phyloP scores from a whole-genome alignment of 2,888 invertebrate genomes.

The Amblyteles armatorius region DNA sequence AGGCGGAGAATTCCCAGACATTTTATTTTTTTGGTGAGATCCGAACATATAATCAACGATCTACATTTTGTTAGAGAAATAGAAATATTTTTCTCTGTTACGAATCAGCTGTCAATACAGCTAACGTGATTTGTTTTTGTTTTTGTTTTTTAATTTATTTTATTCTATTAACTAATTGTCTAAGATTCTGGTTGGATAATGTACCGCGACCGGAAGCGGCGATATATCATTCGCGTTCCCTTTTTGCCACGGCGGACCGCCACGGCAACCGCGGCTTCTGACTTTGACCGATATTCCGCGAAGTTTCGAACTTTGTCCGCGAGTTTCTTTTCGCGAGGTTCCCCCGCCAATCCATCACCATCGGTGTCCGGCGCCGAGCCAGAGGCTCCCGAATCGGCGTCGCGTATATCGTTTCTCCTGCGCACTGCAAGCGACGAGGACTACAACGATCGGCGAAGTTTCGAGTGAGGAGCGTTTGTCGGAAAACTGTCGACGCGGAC shows the following conservation, averaged over 20 bases:
- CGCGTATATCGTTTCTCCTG: background rate
- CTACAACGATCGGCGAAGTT: constrained; percentile 34
- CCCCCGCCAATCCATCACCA: constrained; percentile 44
- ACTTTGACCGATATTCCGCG: constrained; percentile 56
- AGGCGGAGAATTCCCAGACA: no score
- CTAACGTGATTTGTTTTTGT: background rate
- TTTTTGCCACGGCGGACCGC: constrained; percentile 11
- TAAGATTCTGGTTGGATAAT: background rate
- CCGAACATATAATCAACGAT: no score
- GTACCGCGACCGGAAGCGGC: constrained; percentile 20
- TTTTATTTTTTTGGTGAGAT: no score
- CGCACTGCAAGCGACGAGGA: background rate
- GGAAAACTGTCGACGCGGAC: constrained; percentile 44
- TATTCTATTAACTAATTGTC: background rate
- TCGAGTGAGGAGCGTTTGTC: constrained; percentile 52
- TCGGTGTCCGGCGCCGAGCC: constrained; percentile 47
- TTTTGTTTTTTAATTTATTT: background rate
- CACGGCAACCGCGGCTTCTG: constrained; percentile 22
- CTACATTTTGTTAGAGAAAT: no score
- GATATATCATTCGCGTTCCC: constrained; percentile 24
- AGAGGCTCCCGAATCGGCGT: constrained; percentile 19
- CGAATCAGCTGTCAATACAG: no score
- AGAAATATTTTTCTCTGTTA: no score
- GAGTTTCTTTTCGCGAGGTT: constrained; percentile 19
- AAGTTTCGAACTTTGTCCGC: constrained; percentile 42